phyloP scores from a whole-genome alignment of 2,113 vertebrate species.

The Onychostoma macrolepis region DNA sequence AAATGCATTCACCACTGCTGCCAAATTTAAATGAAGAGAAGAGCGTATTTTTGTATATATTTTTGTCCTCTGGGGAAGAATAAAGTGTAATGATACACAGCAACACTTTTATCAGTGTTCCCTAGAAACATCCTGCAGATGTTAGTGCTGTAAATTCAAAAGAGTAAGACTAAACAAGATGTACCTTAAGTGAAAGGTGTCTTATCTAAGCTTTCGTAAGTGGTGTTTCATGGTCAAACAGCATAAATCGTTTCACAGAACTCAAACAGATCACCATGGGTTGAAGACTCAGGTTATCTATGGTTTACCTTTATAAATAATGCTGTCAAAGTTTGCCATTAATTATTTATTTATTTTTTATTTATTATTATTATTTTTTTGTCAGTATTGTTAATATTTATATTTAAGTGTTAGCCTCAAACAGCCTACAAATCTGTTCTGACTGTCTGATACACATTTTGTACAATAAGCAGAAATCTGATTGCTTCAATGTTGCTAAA shows the following conservation, averaged over 20 bases:
- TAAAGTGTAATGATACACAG: not conserved
- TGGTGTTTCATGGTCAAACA: not conserved
- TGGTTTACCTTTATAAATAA: not conserved
- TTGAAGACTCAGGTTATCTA: not conserved
- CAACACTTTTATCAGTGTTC: not conserved
- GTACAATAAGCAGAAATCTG: not conserved
- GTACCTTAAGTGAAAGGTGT: not conserved
- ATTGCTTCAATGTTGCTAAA: not conserved
- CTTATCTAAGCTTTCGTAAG: not conserved
- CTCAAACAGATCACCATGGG: not conserved
- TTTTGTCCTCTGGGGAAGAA: not conserved
- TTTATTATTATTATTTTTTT: no score
- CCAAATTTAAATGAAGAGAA: conserved; percentile 22
- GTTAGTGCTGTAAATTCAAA: not conserved
- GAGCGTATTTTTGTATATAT: conserved; percentile 1
- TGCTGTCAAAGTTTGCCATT: not conserved
- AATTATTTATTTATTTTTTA: no score
- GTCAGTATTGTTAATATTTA: not conserved
- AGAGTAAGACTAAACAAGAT: not conserved
- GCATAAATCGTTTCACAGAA: not conserved
- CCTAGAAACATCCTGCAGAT: not conserved
- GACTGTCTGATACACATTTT: not conserved
- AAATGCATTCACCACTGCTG: not conserved
- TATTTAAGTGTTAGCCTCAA: not conserved
- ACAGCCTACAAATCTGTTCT: not conserved